These are phyloP conservation scores for Cyrtodaria siliqua DNA, from an alignment of 2,888 invertebrate species.

Conservation along the genomic window DNA sequence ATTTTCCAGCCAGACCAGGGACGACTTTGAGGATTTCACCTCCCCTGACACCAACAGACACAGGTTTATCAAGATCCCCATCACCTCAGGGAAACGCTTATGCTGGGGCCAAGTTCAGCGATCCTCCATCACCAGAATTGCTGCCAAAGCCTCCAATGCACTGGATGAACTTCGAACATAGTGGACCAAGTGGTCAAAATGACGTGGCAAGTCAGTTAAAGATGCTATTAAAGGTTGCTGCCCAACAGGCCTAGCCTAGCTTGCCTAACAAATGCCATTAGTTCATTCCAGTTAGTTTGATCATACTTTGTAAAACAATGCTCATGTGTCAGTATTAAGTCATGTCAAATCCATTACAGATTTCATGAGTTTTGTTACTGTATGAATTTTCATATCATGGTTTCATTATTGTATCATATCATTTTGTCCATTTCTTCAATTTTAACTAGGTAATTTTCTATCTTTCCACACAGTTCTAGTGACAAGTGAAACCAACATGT, in stretches of 20 bases:
- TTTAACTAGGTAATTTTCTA: slow-evolving; percentile 21
- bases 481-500: slow-evolving; percentile 34
- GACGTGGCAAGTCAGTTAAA: slow-evolving; percentile 83
- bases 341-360: slow-evolving; percentile 58
- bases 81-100: slow-evolving; percentile 75
- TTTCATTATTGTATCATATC: slow-evolving; percentile 17
- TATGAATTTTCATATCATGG: slow-evolving; percentile 15
- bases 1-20: neutral
- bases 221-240: slow-evolving; percentile 83
- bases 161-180: slow-evolving; percentile 88
- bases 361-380: slow-evolving; percentile 65
- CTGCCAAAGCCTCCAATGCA: slow-evolving; percentile 93
- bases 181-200: slow-evolving; percentile 55
- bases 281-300: slow-evolving; percentile 63
- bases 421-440: no score
- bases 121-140: slow-evolving; percentile 92
- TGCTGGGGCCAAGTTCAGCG: slow-evolving; percentile 94
- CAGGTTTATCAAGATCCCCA: slow-evolving; percentile 47
- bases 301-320: slow-evolving; percentile 61
- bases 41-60: slow-evolving; percentile 37
- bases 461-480: slow-evolving; percentile 44
- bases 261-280: slow-evolving; percentile 14
- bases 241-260: slow-evolving; percentile 44
- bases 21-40: slow-evolving; percentile 38
- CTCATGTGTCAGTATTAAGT: slow-evolving; percentile 68